These are phyloP conservation scores for Osmerus mordax DNA, from an alignment of 2,113 vertebrate species.

Conservation along the genomic window DNA sequence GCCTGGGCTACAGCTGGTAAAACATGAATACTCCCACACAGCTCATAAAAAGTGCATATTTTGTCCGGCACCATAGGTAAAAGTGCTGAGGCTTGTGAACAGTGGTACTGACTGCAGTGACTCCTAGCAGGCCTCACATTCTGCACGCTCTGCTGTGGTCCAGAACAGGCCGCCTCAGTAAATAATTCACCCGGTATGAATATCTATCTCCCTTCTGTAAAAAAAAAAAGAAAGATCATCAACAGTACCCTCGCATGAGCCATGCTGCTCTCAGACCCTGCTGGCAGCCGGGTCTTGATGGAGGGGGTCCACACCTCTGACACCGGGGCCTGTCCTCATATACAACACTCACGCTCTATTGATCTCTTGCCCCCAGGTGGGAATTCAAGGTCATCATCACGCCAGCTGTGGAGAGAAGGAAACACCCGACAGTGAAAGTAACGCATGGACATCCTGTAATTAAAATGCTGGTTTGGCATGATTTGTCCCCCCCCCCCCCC, in stretches of 20 bases:
- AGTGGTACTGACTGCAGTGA: not conserved
- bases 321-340: not conserved
- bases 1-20: too few species aligned
- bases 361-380: slow-evolving; percentile 8
- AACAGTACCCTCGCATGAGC: slow-evolving; percentile 4
- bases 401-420: not conserved
- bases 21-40: too few species aligned
- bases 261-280: not conserved
- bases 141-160: not conserved
- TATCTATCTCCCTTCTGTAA: slow-evolving; percentile 12
- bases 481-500: too few species aligned
- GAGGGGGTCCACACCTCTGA: not conserved
- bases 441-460: not conserved
- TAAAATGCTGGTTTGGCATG: too few species aligned
- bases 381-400: slow-evolving; percentile 14
- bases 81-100: not conserved
- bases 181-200: slow-evolving; percentile 24
- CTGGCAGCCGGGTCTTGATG: not conserved
- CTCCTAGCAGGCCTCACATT: not conserved
- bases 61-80: not conserved
- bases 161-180: slow-evolving; percentile 1
- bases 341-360: slow-evolving; percentile 5
- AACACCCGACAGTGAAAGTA: slow-evolving; percentile 2
- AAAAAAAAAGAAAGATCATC: slow-evolving; percentile 7
- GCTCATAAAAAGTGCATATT: not conserved